Percentiles rank a stretch among this genome's conserved stretches.
These are phyloP conservation scores for Bergia puertoricense DNA, from an alignment of 92 coral and sea anemone species.

Conservation along the genomic window DNA sequence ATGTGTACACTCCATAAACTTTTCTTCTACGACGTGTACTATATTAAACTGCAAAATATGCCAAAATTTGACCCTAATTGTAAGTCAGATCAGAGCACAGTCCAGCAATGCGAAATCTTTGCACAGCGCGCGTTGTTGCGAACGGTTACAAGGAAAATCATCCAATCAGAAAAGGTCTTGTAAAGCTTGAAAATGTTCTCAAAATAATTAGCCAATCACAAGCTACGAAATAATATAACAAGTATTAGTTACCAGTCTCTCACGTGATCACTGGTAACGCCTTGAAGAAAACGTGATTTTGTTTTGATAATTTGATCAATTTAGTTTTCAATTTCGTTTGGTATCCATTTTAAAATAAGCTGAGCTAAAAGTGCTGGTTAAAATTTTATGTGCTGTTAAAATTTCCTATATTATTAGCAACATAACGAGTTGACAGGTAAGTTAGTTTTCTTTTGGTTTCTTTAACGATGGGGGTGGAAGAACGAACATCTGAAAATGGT, in stretches of 20 bases:
- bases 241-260: slow-evolving; percentile 16
- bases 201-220: slow-evolving; percentile 29
- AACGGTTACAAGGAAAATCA: slow-evolving; percentile 73
- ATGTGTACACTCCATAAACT: slow-evolving; percentile 95
- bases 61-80: slow-evolving; percentile 55
- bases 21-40: slow-evolving; percentile 37
- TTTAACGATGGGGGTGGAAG: no score
- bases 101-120: slow-evolving; percentile 72
- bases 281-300: slow-evolving; percentile 22
- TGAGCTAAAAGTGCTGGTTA: background rate
- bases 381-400: background rate
- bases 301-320: background rate
- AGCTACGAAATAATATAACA: background rate
- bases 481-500: background rate
- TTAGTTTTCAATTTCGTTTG: background rate
- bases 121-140: slow-evolving; percentile 68
- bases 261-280: background rate
- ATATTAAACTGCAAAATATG: slow-evolving; percentile 46
- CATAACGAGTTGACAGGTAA: background rate
- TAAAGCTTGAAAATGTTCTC: background rate
- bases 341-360: background rate
- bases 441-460: background rate
- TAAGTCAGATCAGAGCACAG: slow-evolving; percentile 60
- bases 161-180: slow-evolving; percentile 77
- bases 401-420: no score